These are phyloP conservation scores for Athrips mouffetella DNA, from an alignment of 2,888 invertebrate genomes.

Conservation along the genomic window DNA sequence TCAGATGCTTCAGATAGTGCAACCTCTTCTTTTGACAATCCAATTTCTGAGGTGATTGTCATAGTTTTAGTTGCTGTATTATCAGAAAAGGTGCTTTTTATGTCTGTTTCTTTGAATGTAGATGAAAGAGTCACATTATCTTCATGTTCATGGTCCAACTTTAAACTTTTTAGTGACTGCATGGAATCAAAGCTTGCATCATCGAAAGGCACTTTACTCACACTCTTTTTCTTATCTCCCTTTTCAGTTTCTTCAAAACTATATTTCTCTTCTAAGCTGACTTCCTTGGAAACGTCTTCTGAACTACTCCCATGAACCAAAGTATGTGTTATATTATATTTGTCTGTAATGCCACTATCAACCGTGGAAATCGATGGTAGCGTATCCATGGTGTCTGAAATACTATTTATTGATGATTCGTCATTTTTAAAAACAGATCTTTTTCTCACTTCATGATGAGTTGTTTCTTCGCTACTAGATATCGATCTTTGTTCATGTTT, in stretches of 20 bases:
- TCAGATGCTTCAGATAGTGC: constrained; percentile 46
- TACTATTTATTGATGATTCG: constrained; percentile 1
- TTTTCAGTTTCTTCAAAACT: constrained; percentile 65
- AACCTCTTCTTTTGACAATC: constrained; percentile 44
- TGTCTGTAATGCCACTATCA: constrained; percentile 42
- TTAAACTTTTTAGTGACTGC: constrained; percentile 34
- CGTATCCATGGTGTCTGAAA: constrained; percentile 28
- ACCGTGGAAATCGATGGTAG: constrained; percentile 36
- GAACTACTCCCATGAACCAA: constrained; percentile 55
- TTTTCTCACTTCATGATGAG: constrained; percentile 30
- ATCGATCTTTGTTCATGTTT: constrained; percentile 39
- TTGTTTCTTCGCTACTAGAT: constrained; percentile 23
- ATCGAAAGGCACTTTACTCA: constrained; percentile 21
- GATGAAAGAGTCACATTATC: constrained; percentile 29
- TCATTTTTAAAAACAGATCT: constrained; percentile 24
- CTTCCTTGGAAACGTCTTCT: constrained; percentile 65
- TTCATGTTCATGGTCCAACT: constrained; percentile 25
- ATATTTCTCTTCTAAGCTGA: constrained; percentile 67
- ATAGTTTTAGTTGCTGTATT: constrained; percentile 24
- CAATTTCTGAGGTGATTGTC: constrained; percentile 23
- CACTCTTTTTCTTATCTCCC: constrained; percentile 35
- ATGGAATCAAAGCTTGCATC: constrained; percentile 30
- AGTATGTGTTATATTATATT: constrained; percentile 37
- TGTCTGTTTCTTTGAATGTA: constrained; percentile 34
- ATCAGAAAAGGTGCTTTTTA: constrained; percentile 3